Base-by-base conservation (phyloP, 2,888 invertebrate genomes). In the Macrostomum cliftonense region DNA sequence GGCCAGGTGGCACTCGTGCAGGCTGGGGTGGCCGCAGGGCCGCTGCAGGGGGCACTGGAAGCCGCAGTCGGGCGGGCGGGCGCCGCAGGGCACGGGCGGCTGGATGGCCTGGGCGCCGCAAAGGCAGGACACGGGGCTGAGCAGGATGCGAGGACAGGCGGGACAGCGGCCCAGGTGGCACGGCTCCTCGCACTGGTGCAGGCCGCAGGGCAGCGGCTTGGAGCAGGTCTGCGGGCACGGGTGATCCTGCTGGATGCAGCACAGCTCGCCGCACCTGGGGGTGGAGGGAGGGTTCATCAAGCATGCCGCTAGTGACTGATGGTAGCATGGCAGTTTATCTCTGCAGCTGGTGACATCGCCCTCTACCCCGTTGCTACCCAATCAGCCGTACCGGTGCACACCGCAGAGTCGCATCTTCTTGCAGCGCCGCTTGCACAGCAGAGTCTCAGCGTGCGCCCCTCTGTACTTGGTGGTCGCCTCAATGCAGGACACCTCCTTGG, bases 41-140 rank as follows among this genome's bases (percentile, higher is more conserved):
- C 89, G 83, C 36, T 69, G 63, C 43, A 85, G 76, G 1, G 77
- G 75, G 68, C 93, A 95, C 0, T 80, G 79, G 16, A 78, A 76
- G 42, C 72, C 71, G 72, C 95, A 95, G 2, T 75, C 70, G 0
- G 93, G 93, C 2, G 81, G 80, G 52, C 79, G 78, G 0, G 86
- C 82, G 16, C 93, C 93, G 69, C 95, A 95, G 0, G 84, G 79
- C 45, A 95, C 79, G 0, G 95, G 95, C 1, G 95, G 93, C 65
- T 81, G 80, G 47, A 83, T 71, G 36, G 88, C 83, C 56, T 81
- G 78, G 0, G 78, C 75, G 9, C 93, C 91, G 69, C 95, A 95
- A 64, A 82, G 82, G 67, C 95, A 95, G 17, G 78, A 77, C 46
- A 49, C 28, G 28, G 28, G 37, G 13, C 20, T 19, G 39, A 38